phyloP scores from a whole-genome alignment of 1,140 invertebrate species.

The Heliconius nattereri region DNA sequence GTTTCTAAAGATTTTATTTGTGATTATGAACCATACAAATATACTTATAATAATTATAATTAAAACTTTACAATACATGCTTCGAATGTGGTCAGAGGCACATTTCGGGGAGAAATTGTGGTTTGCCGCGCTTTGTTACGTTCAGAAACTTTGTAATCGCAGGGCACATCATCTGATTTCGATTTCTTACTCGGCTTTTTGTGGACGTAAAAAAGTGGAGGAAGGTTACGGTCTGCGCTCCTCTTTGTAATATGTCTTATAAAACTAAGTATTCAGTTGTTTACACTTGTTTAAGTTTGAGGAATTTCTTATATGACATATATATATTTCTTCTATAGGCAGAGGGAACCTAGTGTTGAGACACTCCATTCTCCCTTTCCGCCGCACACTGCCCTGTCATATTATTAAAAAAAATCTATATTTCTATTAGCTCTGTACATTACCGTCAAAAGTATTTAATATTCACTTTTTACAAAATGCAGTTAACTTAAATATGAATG shows the following conservation, averaged over 20 bases:
- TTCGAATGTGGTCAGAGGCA: conserved; percentile 46
- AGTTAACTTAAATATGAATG: conserved; percentile 24
- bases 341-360: no score
- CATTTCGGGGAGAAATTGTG: conserved; percentile 55
- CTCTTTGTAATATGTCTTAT: conserved; percentile 46
- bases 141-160: conserved; percentile 67
- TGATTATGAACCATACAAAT: neutral
- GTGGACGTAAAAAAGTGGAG: conserved; percentile 63
- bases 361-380: no score
- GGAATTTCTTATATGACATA: neutral
- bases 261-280: neutral
- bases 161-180: conserved; percentile 69
- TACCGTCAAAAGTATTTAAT: neutral
- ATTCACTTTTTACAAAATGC: conserved; percentile 9
- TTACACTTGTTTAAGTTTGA: neutral
- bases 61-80: conserved; percentile 40
- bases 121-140: conserved; percentile 58
- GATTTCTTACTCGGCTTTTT: conserved; percentile 67
- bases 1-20: no score
- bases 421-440: neutral
- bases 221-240: conserved; percentile 46
- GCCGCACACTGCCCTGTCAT: neutral
- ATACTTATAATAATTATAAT: conserved; percentile 21
- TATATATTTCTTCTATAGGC: no score
- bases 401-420: neutral